phyloP scores from a whole-genome alignment of 2,113 vertebrate species.

The Cottus gobio region DNA sequence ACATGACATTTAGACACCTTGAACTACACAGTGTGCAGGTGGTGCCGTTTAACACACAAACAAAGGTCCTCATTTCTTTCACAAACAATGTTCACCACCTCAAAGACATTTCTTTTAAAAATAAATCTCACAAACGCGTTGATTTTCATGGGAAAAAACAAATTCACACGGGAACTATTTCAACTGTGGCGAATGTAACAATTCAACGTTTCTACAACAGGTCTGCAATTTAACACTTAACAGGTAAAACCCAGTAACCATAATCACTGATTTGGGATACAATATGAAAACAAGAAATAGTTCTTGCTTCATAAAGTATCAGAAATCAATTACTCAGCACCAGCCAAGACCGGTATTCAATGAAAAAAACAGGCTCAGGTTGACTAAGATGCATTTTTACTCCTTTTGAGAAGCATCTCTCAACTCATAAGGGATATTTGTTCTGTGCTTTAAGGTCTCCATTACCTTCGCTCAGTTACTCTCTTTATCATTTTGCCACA shows the following conservation, averaged over 20 bases:
- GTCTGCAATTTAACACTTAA: constrained; percentile 65
- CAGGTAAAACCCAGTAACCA: constrained; percentile 67
- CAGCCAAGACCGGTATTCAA: constrained; percentile 34
- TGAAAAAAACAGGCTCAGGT: constrained; percentile 51
- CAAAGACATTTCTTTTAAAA: constrained; percentile 55
- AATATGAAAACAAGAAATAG: constrained; percentile 38
- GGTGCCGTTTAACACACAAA: constrained; percentile 65
- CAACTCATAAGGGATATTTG: constrained; percentile 35
- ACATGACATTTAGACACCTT: constrained; percentile 77
- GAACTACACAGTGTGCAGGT: constrained; percentile 59
- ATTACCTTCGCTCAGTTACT: constrained; percentile 19
- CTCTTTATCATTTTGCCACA: constrained; percentile 1
- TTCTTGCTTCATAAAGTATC: constrained; percentile 41
- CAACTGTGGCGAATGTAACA: constrained; percentile 70
- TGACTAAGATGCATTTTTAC: constrained; percentile 37
- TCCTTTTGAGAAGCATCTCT: constrained; percentile 39
- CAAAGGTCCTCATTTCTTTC: constrained; percentile 67
- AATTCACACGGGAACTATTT: constrained; percentile 73
- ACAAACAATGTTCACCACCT: constrained; percentile 54
- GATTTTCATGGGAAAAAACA: constrained; percentile 67
- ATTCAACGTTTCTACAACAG: constrained; percentile 53
- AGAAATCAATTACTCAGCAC: constrained; percentile 53
- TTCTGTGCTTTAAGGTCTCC: constrained; percentile 67
- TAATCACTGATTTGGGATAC: constrained; percentile 49
- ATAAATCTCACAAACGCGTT: constrained; percentile 69